A percentile compares a stretch with the other conserved stretches of the same genome.
phyloP scores from a whole-genome alignment of 2,888 invertebrate species.

The Cactoblastis cactorum region DNA sequence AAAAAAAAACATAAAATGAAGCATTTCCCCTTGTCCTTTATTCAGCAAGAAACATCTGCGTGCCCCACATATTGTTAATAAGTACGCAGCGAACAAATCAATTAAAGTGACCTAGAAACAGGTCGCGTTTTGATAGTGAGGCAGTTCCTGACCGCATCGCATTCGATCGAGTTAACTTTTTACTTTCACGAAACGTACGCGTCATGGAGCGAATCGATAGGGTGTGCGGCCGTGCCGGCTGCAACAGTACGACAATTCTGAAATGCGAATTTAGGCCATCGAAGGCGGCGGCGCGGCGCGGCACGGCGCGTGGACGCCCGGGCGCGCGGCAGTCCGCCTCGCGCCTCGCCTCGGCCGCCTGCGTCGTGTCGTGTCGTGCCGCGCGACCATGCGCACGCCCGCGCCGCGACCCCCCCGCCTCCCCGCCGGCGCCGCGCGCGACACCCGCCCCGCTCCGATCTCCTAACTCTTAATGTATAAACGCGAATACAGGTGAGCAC shows the following conservation, averaged over 20 bases:
- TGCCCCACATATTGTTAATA: constrained; percentile 1
- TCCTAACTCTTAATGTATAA: constrained; percentile 37
- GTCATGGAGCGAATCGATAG: constrained; percentile 59
- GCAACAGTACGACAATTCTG: constrained; percentile 66
- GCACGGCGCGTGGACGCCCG: constrained; percentile 26
- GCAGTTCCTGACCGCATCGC: constrained; percentile 60
- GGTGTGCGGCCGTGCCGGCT: constrained; percentile 61
- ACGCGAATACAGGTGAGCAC: constrained; percentile 54
- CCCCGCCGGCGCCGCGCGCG: constrained; percentile 23
- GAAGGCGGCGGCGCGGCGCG: constrained; percentile 46
- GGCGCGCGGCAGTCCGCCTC: constrained; percentile 55
- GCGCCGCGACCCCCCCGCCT: constrained; percentile 27
- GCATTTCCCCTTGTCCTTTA: background rate
- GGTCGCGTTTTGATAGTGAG: constrained; percentile 53
- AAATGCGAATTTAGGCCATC: constrained; percentile 73
- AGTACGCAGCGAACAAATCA: constrained; percentile 36
- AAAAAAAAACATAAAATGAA: background rate
- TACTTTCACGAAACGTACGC: constrained; percentile 64
- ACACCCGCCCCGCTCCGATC: constrained; percentile 30
- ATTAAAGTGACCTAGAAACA: constrained; percentile 62
- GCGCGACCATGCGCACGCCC: constrained; percentile 24
- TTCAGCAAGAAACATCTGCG: background rate
- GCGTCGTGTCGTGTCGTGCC: constrained; percentile 23
- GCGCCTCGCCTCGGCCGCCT: constrained; percentile 43
- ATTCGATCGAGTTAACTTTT: constrained; percentile 73